A percentile compares a stretch with the other conserved stretches of the same genome.
These are phyloP conservation scores for Drosophila carrolli DNA, from an alignment of 1,140 invertebrate species.

Conservation along the genomic window DNA sequence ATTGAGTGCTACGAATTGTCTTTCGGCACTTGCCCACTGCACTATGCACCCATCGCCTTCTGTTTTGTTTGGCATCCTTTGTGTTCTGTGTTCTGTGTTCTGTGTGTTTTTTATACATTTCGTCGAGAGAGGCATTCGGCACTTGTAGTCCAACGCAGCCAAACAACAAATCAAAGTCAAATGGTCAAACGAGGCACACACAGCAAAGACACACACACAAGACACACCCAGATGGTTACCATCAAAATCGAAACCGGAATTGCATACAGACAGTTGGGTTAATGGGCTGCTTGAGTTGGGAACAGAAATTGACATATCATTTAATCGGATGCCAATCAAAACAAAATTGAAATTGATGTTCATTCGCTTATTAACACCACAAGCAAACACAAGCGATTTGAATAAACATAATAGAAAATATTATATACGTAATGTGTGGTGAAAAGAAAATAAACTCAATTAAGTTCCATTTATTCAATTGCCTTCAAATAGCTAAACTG, in stretches of 20 bases:
- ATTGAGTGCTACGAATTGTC: conserved; percentile 76
- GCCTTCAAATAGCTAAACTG: background rate
- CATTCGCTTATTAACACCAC: background rate
- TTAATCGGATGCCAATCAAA: conserved; percentile 18
- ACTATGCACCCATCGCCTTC: background rate
- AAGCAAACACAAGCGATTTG: background rate
- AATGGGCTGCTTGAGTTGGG: conserved; percentile 28
- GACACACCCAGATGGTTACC: background rate
- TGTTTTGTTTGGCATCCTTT: conserved; percentile 22
- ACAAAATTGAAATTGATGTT: conserved; percentile 14
- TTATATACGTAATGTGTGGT: too few relatives aligned
- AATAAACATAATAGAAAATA: background rate
- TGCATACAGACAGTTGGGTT: conserved; percentile 4
- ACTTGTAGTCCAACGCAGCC: conserved; percentile 17
- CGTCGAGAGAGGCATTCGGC: conserved; percentile 7
- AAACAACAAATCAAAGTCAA: conserved; percentile 59
- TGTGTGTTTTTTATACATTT: conserved; percentile 6
- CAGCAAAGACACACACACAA: background rate
- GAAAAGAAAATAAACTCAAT: background rate
- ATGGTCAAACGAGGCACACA: conserved; percentile 49
- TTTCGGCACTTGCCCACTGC: conserved; percentile 25
- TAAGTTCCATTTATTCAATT: background rate
- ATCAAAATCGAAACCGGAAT: conserved; percentile 2
- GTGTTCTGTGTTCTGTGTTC: conserved; percentile 2
- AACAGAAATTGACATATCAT: conserved; percentile 12